Evolutionary conservation across 2,113 vertebrate species (phyloP), one percentile per base, ranked within the genome.

Genomic region (Mesembrinibis cayennensis): DNA sequence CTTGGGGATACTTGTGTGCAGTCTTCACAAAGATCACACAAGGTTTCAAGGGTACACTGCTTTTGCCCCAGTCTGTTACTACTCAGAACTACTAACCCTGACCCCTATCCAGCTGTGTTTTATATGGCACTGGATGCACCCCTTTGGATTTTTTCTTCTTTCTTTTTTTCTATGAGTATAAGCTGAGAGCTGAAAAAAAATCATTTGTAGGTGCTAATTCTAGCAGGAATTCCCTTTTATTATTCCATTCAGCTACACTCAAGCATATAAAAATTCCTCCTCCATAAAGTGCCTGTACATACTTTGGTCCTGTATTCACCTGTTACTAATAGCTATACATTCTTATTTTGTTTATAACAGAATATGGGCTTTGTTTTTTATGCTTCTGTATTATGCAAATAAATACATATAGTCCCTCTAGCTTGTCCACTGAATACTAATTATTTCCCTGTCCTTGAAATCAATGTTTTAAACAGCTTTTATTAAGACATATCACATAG

Each of bases 301-400:
- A 72, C 49, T 93, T 86, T 94, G 74, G 70, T 92, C 36, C 22
- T 81, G 67, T 84, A 81, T 58, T 95, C 86, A 95, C 26, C 53
- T 21, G 0, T 91, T 93, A 94, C 81, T 96, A 93, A 95, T 72
- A 93, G 65, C 62, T 88, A 52, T 34, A 38, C 59, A 74, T 77
- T 56, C 40, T 67, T 95, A 76, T 82, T 85, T 90, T 94, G 30
- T 92, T 93, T 84, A 91, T 90, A 90, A 79, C 30, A 84, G 44
- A 90, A 71, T 72, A 93, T 52, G 38, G 26, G 44, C 21, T 87
- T 89, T 82, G 29, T 2, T 56, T 92, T 86, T 70, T 87, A 70
- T 80, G 65, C 11, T 72, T 87, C 56, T 56, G 7, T 84, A 45
- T 87, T 91, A 96, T 89, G 80, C 76, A 96, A 96, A 94, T 87